These are phyloP conservation scores for Rhincodon typus DNA, from an alignment of 2,797 vertebrate species.

Conservation along the genomic window DNA sequence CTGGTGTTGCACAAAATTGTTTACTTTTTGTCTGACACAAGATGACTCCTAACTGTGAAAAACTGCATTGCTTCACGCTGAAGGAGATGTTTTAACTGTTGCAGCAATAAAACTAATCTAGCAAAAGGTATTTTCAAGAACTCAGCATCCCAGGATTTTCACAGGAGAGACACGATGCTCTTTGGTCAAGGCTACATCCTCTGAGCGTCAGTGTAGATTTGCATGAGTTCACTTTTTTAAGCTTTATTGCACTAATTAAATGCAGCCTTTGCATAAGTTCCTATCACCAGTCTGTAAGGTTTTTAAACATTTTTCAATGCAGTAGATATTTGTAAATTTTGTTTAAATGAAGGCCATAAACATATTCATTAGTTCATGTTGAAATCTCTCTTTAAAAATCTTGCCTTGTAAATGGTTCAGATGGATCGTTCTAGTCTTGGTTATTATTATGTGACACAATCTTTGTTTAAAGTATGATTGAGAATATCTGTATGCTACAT, in stretches of 20 bases:
- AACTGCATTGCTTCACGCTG: not conserved
- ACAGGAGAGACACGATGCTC: not conserved
- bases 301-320: not conserved
- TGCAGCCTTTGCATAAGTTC: constrained; percentile 9
- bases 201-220: not conserved
- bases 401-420: not conserved
- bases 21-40: not conserved
- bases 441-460: not conserved
- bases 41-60: not conserved
- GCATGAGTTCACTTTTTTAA: constrained; percentile 9
- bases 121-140: not conserved
- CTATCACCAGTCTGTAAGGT: not conserved
- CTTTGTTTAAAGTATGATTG: not conserved
- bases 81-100: not conserved
- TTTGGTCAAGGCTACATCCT: not conserved
- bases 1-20: not conserved
- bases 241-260: constrained; percentile 29
- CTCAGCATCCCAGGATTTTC: not conserved
- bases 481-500: not conserved
- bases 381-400: not conserved
- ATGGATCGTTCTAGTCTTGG: not conserved
- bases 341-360: not conserved
- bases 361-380: not conserved
- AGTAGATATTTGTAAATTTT: constrained; percentile 17
- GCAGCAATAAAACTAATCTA: not conserved